Conservation (phyloP, 2,797 vertebrate genomes). For the Botia almorhae region DNA sequence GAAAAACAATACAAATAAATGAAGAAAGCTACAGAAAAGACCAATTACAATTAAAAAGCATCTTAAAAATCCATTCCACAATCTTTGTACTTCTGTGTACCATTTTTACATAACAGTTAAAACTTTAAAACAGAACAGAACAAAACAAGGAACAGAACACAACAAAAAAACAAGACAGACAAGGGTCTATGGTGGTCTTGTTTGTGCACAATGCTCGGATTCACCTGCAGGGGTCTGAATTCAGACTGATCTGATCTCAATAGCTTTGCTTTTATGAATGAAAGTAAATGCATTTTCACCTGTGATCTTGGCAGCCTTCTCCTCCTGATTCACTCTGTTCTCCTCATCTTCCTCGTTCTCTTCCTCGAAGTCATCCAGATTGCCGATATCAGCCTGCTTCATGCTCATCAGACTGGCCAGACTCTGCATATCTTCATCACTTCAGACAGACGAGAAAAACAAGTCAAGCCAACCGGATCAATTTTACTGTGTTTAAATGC, state of each 20-base stretch:
- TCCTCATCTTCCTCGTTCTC: constrained; percentile 98
- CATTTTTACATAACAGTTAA: no score
- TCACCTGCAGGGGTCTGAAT: neutral
- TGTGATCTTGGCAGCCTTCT: constrained; percentile 98
- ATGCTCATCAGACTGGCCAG: constrained; percentile 99
- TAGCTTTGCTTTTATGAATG: neutral
- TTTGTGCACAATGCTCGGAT: neutral
- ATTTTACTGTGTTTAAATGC: neutral
- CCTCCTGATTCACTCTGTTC: constrained; percentile 95
- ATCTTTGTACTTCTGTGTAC: no score
- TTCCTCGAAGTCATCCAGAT: constrained; percentile 98
- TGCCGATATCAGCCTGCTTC: constrained; percentile 99
- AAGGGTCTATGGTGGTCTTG: neutral
- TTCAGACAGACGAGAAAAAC: constrained; percentile 58
- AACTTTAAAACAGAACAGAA: neutral
- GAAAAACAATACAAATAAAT: no score
- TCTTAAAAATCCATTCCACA: no score
- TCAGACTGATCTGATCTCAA: neutral
- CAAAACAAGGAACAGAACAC: constrained; percentile 51
- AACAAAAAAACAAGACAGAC: neutral
- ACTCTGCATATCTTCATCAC: constrained; percentile 99
- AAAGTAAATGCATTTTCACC: constrained; percentile 73
- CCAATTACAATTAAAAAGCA: neutral
- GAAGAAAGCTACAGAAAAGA: neutral
- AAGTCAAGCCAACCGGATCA: neutral